Evolutionary conservation across 92 coral and sea anemone genomes (phyloP), one percentile per base, ranked within the genome.

Genomic region (Palythoa heliodiscus): DNA sequence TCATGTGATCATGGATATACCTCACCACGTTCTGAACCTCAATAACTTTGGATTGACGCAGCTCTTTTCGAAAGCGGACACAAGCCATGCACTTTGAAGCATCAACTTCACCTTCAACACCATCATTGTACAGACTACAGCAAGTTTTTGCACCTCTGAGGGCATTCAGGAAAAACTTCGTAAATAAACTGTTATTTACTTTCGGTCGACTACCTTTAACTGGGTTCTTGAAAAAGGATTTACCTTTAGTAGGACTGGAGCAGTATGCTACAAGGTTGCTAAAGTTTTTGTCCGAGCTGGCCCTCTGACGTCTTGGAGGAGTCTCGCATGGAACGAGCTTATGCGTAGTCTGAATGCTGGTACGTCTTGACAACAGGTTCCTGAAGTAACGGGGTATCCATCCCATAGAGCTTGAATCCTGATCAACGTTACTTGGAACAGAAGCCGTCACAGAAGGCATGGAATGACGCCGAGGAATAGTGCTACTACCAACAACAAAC

Each of bases 211-310:
- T 29, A 29, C 35, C 35, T 29, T 29, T 29, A 29, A 29, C 1
- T 29, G 80, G 80, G 4, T 52, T 25, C 19, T n/a, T 75, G 39
- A 75, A 75, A 22, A 14, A 0, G 7, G 80, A 75, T 11, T 0
- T 52, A 16, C 48, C 80, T 52, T 52, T 6, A 5, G 1, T 40
- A 20, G 80, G 50, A 50, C 80, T 52, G 35, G 80, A 75, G 23
- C 80, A 75, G 57, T 53, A 75, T 75, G 80, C 80, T 19, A 75
- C 40, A 23, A 20, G 5, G 40, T 75, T 75, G 1, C 52, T 75
- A 17, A n/a, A 15, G 11, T 15, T 55, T 14, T 17, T 22, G 0
- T 22, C 13, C 7, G 71, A 1, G 43, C 24, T 55, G 70, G 50
- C 69, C 7, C 43, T 57, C 13, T 16, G 10, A n/a, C 29, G 14